Evolutionary conservation across 2,797 vertebrate species (phyloP).

Genomic region (Chelmon rostratus): DNA sequence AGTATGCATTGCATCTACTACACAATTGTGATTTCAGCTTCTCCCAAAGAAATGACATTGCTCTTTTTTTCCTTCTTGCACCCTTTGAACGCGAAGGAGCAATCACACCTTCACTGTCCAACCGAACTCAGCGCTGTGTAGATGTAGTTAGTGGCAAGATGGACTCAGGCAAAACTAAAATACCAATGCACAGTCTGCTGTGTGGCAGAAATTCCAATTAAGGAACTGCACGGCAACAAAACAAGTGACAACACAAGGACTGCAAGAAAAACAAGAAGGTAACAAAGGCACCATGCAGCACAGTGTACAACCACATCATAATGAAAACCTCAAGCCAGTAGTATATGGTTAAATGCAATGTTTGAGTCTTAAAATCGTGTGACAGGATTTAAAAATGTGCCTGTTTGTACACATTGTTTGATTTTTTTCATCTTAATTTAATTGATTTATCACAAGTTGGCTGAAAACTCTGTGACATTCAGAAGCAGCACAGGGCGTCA

Average conservation of each 20-base stretch:
- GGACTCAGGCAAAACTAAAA: constrained; percentile 55
- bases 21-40: constrained; percentile 2
- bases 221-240: constrained; percentile 52
- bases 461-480: background rate
- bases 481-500: background rate
- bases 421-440: background rate
- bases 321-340: background rate
- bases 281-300: constrained; percentile 46
- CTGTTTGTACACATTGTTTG: background rate
- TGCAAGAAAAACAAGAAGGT: constrained; percentile 24
- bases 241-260: constrained; percentile 62
- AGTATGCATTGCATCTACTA: background rate
- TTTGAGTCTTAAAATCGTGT: background rate
- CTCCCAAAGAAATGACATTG: background rate
- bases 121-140: constrained; percentile 34
- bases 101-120: constrained; percentile 49
- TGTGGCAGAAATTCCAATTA: constrained; percentile 74
- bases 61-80: background rate
- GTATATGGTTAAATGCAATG: background rate
- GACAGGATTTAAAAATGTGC: background rate
- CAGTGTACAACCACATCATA: background rate
- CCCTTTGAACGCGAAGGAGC: constrained; percentile 34
- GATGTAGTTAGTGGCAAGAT: constrained; percentile 59
- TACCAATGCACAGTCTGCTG: constrained; percentile 53
- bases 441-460: background rate